Percentiles rank a stretch among this genome's conserved stretches.
These are phyloP conservation scores for Thymelicus lineola DNA, from an alignment of 2,888 invertebrate genomes.

Conservation along the genomic window DNA sequence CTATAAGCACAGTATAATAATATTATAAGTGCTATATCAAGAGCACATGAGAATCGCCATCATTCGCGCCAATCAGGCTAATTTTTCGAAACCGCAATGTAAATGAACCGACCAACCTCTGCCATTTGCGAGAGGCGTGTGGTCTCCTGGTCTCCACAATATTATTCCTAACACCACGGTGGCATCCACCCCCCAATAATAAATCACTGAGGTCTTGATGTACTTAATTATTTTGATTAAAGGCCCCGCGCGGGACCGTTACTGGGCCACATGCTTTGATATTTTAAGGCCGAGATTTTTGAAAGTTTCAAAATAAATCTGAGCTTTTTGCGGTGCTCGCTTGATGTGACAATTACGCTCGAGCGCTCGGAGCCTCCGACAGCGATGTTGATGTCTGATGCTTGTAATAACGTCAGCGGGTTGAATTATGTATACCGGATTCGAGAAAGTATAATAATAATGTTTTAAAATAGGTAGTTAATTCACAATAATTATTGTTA, in stretches of 20 bases:
- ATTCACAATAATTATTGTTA: too few relatives aligned
- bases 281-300: constrained; percentile 25
- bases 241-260: constrained; percentile 54
- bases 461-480: too few relatives aligned
- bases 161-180: constrained; percentile 30
- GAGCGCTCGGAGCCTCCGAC: background rate
- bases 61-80: constrained; percentile 1
- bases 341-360: constrained; percentile 10
- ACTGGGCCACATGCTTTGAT: constrained; percentile 56
- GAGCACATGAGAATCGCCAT: too few relatives aligned
- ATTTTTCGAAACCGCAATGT: constrained; percentile 8
- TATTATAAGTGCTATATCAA: too few relatives aligned
- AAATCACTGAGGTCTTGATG: constrained; percentile 75
- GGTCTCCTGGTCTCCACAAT: constrained; percentile 28
- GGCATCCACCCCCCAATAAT: constrained; percentile 50
- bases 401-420: constrained; percentile 1
- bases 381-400: background rate
- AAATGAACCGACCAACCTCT: too few relatives aligned
- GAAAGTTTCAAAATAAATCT: constrained; percentile 26
- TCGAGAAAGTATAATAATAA: too few relatives aligned
- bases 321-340: constrained; percentile 9
- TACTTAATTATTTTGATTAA: constrained; percentile 79
- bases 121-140: background rate
- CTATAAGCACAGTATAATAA: too few relatives aligned
- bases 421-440: background rate